Evolutionary conservation across 1,140 invertebrate species (phyloP), one percentile per base, ranked within the genome.

Genomic region (Linepithema humile): DNA sequence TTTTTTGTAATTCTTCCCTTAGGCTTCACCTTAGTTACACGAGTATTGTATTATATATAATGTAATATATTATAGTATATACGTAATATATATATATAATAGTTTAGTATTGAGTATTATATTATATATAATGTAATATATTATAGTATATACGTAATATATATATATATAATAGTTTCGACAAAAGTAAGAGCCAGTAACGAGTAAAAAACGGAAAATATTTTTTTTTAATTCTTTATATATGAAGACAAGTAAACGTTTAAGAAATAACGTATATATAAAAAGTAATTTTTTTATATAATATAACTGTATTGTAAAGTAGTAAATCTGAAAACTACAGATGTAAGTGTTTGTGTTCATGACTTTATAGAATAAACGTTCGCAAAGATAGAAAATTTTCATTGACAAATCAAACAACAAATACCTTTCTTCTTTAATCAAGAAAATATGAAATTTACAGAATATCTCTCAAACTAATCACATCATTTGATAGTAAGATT

Each of bases 261-360:
- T 50, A 64, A 10, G 23, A 50, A 23, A 3, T 38, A 23, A 55
- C 9, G 12, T 4, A 50, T 7, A 26, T 48, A 64, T 35, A 62
- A 38, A 23, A 26, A n/a, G n/a, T n/a, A n/a, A n/a, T 45, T 17
- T 6, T 59, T 72, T 75, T 75, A 60, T 32, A 75, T 20, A 75
- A 4, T 60, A 10, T 75, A 75, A 40, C 23, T 74, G 1, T n/a
- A 72, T 4, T 40, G 1, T 75, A 20, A 48, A 0, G 29, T 72
- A 55, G 23, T 12, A 6, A 75, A 48, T 20, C 26, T 74, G 6
- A n/a, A 29, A 43, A 38, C 15, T 53, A 12, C n/a, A 45, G 6
- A 74, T 9, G 12, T 32, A 29, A 32, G 38, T 62, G 3, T 23
- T 60, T 62, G 15, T 38, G 32, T 65, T 45, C 32, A 17, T 77